Percentiles rank a stretch among this genome's conserved stretches.
These are phyloP conservation scores for Hylaea fasciaria DNA, from an alignment of 2,888 invertebrate species.

Conservation along the genomic window DNA sequence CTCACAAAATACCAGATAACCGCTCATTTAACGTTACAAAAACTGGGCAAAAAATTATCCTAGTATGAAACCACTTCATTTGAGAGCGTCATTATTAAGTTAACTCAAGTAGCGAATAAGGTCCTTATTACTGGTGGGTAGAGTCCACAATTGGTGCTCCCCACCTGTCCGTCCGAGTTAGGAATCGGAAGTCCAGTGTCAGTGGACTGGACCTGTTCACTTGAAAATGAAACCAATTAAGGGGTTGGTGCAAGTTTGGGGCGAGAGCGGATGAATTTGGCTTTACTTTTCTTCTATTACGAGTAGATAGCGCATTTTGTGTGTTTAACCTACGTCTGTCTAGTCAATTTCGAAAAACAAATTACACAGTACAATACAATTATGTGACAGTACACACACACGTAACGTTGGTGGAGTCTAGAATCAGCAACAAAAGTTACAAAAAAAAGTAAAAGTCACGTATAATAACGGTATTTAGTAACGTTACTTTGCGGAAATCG, in stretches of 20 bases:
- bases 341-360: too few relatives aligned
- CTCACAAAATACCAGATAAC: constrained; percentile 32
- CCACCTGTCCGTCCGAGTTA: constrained; percentile 51
- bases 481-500: too few relatives aligned
- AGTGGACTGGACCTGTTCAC: constrained; percentile 75
- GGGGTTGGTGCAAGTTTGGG: constrained; percentile 56
- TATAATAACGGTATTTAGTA: too few relatives aligned
- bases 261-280: constrained; percentile 33
- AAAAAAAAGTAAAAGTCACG: too few relatives aligned
- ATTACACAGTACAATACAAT: too few relatives aligned
- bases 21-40: constrained; percentile 41
- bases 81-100: constrained; percentile 42
- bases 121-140: constrained; percentile 54
- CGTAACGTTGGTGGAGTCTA: too few relatives aligned
- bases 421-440: too few relatives aligned
- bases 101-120: constrained; percentile 41
- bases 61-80: constrained; percentile 44
- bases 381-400: too few relatives aligned
- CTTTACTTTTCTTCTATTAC: not conserved
- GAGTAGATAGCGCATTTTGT: not conserved
- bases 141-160: constrained; percentile 59
- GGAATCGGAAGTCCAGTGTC: constrained; percentile 69
- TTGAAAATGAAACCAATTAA: constrained; percentile 83
- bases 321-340: too few relatives aligned
- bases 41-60: constrained; percentile 40